These are phyloP conservation scores for Ptychobarbus kaznakovi DNA, from an alignment of 2,797 vertebrate species.

Conservation along the genomic window DNA sequence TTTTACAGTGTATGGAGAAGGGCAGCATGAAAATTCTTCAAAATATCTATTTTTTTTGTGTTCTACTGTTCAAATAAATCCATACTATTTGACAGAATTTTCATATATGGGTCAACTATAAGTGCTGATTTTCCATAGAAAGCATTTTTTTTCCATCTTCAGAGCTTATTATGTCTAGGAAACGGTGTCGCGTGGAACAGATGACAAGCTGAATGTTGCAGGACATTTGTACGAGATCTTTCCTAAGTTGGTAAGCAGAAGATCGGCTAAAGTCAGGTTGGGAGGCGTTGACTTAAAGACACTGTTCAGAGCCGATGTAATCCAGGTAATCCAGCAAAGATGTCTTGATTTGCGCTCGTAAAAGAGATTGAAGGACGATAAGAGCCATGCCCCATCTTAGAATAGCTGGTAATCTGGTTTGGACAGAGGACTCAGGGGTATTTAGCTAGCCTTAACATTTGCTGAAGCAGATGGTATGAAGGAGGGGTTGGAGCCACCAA, in stretches of 20 bases:
- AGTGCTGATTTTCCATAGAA: neutral
- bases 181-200: conserved; percentile 43
- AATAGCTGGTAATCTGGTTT: conserved; percentile 85
- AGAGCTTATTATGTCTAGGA: conserved; percentile 13
- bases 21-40: neutral
- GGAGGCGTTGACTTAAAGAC: conserved; percentile 71
- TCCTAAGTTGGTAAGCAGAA: conserved; percentile 64
- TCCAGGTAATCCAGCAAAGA: conserved; percentile 79
- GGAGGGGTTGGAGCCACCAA: conserved; percentile 66
- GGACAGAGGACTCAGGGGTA: conserved; percentile 81
- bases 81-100: neutral
- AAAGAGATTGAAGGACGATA: conserved; percentile 80
- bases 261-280: conserved; percentile 64
- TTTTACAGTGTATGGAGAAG: neutral
- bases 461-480: conserved; percentile 83
- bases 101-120: neutral
- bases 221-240: conserved; percentile 48
- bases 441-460: conserved; percentile 84
- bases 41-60: neutral
- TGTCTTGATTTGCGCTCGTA: conserved; percentile 83
- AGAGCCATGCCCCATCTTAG: conserved; percentile 76
- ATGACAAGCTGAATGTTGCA: conserved; percentile 44
- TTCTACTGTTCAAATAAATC: neutral
- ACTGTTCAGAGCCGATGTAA: conserved; percentile 74
- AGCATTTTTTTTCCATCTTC: neutral